Percentiles rank a stretch among this genome's conserved stretches.
These are phyloP conservation scores for Ceriagrion tenellum DNA, from an alignment of 2,888 invertebrate species.

Conservation along the genomic window DNA sequence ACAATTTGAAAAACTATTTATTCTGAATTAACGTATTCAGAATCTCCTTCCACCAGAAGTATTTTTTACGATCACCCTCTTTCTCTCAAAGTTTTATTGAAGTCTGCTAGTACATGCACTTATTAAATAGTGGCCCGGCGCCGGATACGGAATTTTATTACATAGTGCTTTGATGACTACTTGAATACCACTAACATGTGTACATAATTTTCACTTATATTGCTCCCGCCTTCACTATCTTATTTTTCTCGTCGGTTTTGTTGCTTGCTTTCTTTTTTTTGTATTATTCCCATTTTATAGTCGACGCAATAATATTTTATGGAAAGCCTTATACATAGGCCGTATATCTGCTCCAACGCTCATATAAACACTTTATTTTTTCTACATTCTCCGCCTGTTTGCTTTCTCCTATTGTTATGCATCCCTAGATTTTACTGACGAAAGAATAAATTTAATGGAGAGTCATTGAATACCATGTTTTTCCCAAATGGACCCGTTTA, in stretches of 20 bases:
- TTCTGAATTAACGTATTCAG: too few species aligned
- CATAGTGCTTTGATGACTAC: background rate
- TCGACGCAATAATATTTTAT: background rate
- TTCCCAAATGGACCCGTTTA: background rate
- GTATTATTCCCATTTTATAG: background rate
- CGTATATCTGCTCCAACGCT: background rate
- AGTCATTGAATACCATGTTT: background rate
- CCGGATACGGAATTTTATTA: too few species aligned
- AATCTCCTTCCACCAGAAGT: too few species aligned
- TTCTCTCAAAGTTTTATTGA: too few species aligned
- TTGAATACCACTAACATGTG: background rate
- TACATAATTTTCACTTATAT: background rate
- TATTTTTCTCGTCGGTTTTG: background rate
- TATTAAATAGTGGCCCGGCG: too few species aligned
- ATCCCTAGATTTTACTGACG: background rate
- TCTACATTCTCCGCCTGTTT: background rate
- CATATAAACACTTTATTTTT: background rate
- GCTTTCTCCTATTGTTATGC: background rate
- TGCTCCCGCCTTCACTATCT: background rate
- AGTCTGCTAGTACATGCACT: too few species aligned
- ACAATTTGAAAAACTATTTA: too few species aligned
- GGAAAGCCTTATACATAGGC: background rate
- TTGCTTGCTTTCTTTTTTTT: background rate
- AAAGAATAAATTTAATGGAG: too few species aligned
- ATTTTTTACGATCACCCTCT: too few species aligned